phyloP scores from a whole-genome alignment of 2,113 vertebrate species.

The Pogonocichla stellata region DNA sequence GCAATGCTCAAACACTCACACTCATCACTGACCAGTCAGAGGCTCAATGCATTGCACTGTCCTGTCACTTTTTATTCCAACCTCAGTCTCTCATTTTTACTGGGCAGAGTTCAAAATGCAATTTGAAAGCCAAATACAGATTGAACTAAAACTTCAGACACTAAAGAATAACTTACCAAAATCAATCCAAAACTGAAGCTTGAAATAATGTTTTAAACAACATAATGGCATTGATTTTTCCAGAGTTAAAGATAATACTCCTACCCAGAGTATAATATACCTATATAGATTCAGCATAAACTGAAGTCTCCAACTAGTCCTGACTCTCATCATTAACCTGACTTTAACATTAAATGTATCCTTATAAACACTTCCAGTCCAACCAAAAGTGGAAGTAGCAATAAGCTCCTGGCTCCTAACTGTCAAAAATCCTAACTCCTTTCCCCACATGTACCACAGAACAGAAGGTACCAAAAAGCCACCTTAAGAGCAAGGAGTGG shows the following conservation, averaged over 20 bases:
- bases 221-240: neutral
- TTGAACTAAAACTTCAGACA: neutral
- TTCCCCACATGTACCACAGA: neutral
- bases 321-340: neutral
- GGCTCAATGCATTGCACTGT: neutral
- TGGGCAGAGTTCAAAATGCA: neutral
- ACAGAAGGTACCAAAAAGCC: neutral
- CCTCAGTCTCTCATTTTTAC: neutral
- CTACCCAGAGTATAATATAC: neutral
- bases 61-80: neutral
- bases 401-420: neutral
- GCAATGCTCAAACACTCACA: neutral
- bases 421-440: neutral
- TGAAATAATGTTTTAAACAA: neutral
- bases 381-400: neutral
- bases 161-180: neutral
- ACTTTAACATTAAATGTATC: neutral
- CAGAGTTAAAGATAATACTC: neutral
- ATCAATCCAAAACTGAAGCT: neutral
- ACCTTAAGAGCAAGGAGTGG: neutral
- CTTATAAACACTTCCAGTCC: neutral
- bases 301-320: neutral
- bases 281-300: neutral
- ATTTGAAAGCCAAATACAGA: slow-evolving; percentile 7
- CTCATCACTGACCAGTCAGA: neutral